Evolutionary conservation across 2,797 vertebrate species (phyloP).

Genomic region (Eleutherodactylus coqui): DNA sequence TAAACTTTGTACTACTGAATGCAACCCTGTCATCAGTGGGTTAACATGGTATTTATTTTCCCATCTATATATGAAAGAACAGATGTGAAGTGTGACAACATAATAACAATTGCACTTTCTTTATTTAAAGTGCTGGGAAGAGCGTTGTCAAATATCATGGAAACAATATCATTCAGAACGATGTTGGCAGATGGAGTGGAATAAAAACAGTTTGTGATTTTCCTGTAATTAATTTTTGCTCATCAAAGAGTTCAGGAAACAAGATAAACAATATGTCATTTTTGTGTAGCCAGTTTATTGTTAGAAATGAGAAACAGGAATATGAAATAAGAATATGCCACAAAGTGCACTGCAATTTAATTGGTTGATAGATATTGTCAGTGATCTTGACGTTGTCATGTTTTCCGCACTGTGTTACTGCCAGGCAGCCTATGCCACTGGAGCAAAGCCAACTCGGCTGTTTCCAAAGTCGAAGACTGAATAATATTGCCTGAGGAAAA

Average conservation of each 20-base stretch:
- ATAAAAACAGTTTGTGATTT: not conserved
- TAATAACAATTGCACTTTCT: not conserved
- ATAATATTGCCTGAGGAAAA: slow-evolving; percentile 64
- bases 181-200: not conserved
- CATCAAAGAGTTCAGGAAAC: not conserved
- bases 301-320: slow-evolving; percentile 8
- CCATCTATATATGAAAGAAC: not conserved
- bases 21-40: not conserved
- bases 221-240: not conserved
- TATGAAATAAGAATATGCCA: not conserved
- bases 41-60: not conserved
- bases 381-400: not conserved
- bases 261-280: not conserved
- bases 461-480: slow-evolving; percentile 56
- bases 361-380: not conserved
- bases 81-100: not conserved
- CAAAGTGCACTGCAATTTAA: not conserved
- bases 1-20: not conserved
- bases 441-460: slow-evolving; percentile 57
- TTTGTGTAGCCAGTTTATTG: slow-evolving; percentile 45
- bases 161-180: not conserved
- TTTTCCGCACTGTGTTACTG: not conserved
- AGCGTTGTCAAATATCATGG: not conserved
- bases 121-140: not conserved
- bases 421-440: slow-evolving; percentile 25